These are phyloP conservation scores for Amblyornis subalaris DNA, from an alignment of 2,113 vertebrate species.

Conservation along the genomic window DNA sequence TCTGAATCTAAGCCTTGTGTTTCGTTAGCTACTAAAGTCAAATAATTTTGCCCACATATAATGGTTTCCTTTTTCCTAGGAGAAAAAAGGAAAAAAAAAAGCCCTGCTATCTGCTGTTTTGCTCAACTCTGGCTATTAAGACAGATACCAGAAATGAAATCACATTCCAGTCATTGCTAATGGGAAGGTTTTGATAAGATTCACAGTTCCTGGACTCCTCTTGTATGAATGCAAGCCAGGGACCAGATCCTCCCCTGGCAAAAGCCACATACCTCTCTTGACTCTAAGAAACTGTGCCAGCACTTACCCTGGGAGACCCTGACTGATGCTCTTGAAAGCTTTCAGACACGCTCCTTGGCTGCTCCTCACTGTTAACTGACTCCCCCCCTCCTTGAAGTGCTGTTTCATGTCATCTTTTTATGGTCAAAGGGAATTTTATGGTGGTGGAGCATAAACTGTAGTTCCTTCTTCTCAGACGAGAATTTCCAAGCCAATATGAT, in stretches of 20 bases:
- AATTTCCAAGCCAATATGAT: background rate
- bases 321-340: background rate
- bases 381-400: background rate
- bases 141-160: background rate
- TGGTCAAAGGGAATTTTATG: background rate
- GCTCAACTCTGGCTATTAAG: background rate
- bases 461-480: background rate
- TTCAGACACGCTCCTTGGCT: background rate
- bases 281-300: background rate
- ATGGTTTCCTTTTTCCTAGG: background rate
- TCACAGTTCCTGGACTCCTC: background rate
- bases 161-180: background rate
- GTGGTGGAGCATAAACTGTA: background rate
- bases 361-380: background rate
- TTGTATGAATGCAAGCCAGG: background rate
- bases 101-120: background rate
- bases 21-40: background rate
- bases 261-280: background rate
- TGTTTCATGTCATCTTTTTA: conserved; percentile 37
- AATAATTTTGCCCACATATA: background rate
- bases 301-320: background rate
- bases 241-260: background rate
- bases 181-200: conserved; percentile 7
- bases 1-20: background rate
- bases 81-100: background rate